Evolutionary conservation across 2,113 vertebrate species (phyloP).

Genomic region (Rhea pennata): DNA sequence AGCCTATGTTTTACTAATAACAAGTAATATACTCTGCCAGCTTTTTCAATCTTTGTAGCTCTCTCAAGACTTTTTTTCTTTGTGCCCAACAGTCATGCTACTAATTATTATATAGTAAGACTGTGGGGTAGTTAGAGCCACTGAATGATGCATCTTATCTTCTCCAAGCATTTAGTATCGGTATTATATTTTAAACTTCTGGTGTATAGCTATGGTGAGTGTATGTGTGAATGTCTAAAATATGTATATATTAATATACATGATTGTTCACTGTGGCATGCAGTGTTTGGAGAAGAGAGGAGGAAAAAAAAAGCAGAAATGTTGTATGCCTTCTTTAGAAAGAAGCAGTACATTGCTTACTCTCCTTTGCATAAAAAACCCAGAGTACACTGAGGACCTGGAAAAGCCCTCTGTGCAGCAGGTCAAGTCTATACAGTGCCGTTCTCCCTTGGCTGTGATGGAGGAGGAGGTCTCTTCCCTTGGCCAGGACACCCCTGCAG

Average conservation of each 20-base stretch:
- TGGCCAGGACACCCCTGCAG: background rate
- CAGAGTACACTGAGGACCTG: background rate
- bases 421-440: background rate
- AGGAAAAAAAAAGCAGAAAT: background rate
- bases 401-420: background rate
- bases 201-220: background rate
- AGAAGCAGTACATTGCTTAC: background rate
- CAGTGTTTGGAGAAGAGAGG: background rate
- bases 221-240: background rate
- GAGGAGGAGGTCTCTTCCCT: background rate
- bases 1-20: slow-evolving; percentile 22
- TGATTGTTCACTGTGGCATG: background rate
- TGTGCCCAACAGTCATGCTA: background rate
- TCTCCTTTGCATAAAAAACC: background rate
- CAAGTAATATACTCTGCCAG: slow-evolving; percentile 9
- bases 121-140: background rate
- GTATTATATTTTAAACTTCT: background rate
- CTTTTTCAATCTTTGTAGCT: slow-evolving; percentile 34
- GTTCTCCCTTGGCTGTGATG: background rate
- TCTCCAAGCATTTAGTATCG: background rate
- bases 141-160: slow-evolving; percentile 41
- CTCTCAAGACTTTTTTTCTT: slow-evolving; percentile 1
- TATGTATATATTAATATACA: background rate
- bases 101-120: slow-evolving; percentile 42
- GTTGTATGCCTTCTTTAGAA: background rate